Conservation (phyloP, 2,113 vertebrate species). For the Psophia crepitans region DNA sequence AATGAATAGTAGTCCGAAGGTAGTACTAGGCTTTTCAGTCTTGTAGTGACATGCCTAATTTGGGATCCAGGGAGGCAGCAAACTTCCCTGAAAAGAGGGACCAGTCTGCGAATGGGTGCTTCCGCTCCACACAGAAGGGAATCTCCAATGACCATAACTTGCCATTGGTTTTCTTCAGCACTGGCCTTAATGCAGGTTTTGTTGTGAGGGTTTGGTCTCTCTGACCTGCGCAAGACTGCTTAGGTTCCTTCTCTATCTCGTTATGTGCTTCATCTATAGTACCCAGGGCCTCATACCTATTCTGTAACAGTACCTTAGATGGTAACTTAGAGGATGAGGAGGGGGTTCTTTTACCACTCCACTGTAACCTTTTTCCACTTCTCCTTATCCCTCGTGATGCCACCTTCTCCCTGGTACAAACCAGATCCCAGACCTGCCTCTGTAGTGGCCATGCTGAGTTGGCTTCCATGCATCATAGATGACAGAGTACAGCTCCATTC, state of each 20-base stretch:
- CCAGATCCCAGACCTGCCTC: not conserved
- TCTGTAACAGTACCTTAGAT: not conserved
- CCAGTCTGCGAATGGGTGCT: not conserved
- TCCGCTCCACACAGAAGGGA: not conserved
- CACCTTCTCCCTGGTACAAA: not conserved
- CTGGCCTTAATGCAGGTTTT: not conserved
- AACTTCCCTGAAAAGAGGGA: not conserved
- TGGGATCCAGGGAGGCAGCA: not conserved
- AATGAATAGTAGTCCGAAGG: not conserved
- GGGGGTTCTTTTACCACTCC: not conserved
- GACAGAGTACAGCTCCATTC: not conserved
- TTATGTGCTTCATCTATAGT: not conserved
- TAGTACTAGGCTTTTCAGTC: not conserved
- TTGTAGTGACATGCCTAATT: not conserved
- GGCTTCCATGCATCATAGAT: not conserved
- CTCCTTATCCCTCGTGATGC: not conserved
- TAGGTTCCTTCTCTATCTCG: not conserved
- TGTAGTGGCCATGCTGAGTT: not conserved
- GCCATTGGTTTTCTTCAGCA: not conserved
- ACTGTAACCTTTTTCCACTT: not conserved
- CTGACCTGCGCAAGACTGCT: not conserved
- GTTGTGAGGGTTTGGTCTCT: not conserved
- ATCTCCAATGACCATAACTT: not conserved
- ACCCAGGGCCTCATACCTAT: not conserved
- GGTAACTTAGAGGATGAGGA: not conserved